Conservation (phyloP, 2,113 vertebrate genomes). For the Bujurquina vittata region DNA sequence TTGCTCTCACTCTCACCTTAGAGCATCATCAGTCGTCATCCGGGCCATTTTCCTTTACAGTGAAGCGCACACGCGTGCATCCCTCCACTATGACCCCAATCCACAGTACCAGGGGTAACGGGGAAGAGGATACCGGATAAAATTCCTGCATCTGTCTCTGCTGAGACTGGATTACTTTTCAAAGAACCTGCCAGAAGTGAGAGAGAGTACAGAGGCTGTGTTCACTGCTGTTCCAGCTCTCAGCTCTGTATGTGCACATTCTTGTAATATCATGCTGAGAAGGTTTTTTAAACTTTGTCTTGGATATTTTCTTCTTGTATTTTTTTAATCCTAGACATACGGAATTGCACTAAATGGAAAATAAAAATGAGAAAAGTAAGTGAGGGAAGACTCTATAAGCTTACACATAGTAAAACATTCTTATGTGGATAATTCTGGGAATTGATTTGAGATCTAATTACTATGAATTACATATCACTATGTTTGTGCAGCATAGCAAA, state of each 20-base stretch:
- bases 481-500: neutral
- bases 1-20: conserved; percentile 29
- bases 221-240: neutral
- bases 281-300: neutral
- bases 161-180: conserved; percentile 17
- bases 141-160: conserved; percentile 11
- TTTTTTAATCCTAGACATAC: neutral
- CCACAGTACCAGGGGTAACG: neutral
- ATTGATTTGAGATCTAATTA: neutral
- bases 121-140: conserved; percentile 18
- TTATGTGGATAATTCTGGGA: neutral
- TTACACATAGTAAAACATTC: neutral
- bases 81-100: neutral
- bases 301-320: neutral
- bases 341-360: neutral
- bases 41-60: neutral
- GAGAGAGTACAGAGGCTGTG: neutral
- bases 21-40: conserved; percentile 35
- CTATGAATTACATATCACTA: neutral
- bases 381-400: too few species aligned
- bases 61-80: neutral
- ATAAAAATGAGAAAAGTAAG: neutral
- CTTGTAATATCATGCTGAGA: neutral
- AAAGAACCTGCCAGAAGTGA: neutral
- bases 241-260: neutral